Base-by-base conservation (phyloP, 1,140 invertebrate genomes). In the Tetraneura akinire region DNA sequence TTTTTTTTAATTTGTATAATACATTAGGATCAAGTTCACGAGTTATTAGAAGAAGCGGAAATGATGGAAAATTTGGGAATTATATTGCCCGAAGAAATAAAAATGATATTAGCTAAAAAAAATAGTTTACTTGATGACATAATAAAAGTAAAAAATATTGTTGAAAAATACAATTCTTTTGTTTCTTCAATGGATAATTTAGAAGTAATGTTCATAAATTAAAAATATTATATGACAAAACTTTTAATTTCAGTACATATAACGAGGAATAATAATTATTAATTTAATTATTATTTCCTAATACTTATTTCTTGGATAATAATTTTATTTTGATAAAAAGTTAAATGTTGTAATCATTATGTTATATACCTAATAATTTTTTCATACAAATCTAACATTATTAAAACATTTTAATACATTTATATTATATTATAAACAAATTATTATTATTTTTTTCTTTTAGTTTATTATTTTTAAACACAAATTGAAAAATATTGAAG, bases 11-110 rank as follows among this genome's bases (percentile, higher is more conserved):
- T 29, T 29, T 29, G 13, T 16, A 32, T 16, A 16, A 14, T 13
- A 0, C 9, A 70, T 1, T 60, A 78, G 74, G 55, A 62, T 42
- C n/a, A 60, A 47, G 37, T 78, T 14, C 62, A 62, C 21, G 37
- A 23, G n/a, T 26, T 78, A n/a, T 47, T 78, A 10, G 53, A 78
- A 29, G 74, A 78, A 78, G 74, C 55, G 6, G 55, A 78, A 47
- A 78, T 60, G 74, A 78, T 78, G 74, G 74, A 78, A 47, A 42
- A 23, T 18, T 45, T 78, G 21, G 74, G 74, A n/a, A 29, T 78
- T 11, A 8, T 45, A 47, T 45, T 78, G 23, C 74, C 74, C 4
- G 18, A 14, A 29, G 74, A 78, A 5, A 18, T 78, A 29, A 37
- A 45, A 26, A 45, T 60, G 55, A 16, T 78, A 18, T 60, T 78